Conservation (phyloP, 1,140 invertebrate species). For the Eufriesea mexicana region DNA sequence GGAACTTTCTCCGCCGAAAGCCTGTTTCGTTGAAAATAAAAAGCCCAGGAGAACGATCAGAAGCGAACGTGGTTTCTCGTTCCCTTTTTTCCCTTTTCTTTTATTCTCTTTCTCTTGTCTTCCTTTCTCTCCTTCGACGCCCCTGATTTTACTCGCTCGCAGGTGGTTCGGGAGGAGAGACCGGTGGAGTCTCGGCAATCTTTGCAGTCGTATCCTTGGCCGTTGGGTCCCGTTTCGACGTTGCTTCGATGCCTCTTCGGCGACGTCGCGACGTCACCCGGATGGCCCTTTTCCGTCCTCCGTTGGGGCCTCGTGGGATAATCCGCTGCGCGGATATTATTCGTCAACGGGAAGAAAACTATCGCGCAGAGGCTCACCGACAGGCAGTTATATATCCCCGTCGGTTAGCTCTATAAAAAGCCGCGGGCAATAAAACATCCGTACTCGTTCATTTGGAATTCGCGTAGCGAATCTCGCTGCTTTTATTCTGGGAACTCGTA, state of each 20-base stretch:
- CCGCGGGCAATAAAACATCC: slow-evolving; percentile 1
- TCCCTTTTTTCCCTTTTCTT: background rate
- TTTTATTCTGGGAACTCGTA: slow-evolving; percentile 20
- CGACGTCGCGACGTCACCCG: too few relatives aligned
- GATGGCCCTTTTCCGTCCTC: too few relatives aligned
- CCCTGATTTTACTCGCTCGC: background rate
- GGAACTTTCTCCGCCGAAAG: slow-evolving; percentile 27
- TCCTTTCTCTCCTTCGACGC: background rate
- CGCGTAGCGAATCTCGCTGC: slow-evolving; percentile 15
- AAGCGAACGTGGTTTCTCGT: background rate
- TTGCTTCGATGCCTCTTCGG: too few relatives aligned
- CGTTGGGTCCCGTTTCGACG: too few relatives aligned
- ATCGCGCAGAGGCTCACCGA: background rate
- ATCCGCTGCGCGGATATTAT: background rate
- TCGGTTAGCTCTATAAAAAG: slow-evolving; percentile 1
- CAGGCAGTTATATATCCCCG: background rate
- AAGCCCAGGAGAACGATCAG: background rate
- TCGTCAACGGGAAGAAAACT: background rate
- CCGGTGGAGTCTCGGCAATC: background rate
- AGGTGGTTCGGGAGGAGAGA: background rate
- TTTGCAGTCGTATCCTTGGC: background rate
- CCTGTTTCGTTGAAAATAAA: slow-evolving; percentile 29
- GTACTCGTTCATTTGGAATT: slow-evolving; percentile 24
- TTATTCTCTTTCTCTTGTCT: background rate
- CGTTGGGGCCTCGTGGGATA: too few relatives aligned